These are phyloP conservation scores for Agelaius phoeniceus DNA, from an alignment of 2,113 vertebrate genomes.

Conservation along the genomic window DNA sequence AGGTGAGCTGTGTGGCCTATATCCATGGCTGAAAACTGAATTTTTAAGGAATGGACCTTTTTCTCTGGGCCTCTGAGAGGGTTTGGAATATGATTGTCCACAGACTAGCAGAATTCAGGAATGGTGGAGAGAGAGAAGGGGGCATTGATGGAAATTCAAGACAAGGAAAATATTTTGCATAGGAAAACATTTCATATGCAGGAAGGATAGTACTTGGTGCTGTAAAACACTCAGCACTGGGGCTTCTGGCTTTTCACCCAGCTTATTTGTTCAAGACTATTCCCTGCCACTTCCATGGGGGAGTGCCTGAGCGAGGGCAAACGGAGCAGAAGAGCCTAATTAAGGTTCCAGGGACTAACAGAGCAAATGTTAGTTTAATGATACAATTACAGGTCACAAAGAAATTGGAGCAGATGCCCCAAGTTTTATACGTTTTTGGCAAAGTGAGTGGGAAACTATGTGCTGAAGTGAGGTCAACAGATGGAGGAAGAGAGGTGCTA, in stretches of 20 bases:
- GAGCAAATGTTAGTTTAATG: constrained; percentile 59
- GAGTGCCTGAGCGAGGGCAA: neutral
- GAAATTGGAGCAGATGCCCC: constrained; percentile 40
- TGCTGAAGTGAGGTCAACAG: constrained; percentile 69
- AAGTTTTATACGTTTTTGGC: constrained; percentile 70
- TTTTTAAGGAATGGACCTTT: neutral
- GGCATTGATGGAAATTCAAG: neutral
- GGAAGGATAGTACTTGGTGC: neutral
- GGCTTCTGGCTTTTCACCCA: neutral
- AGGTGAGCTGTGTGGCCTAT: neutral
- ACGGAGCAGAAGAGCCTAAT: neutral
- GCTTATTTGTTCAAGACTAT: neutral
- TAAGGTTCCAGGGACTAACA: constrained; percentile 52
- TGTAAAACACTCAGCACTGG: neutral
- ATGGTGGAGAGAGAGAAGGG: neutral
- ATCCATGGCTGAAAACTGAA: neutral
- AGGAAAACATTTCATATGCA: neutral
- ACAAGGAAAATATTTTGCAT: neutral
- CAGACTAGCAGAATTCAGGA: neutral
- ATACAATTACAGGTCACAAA: constrained; percentile 60
- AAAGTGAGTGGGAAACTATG: constrained; percentile 66
- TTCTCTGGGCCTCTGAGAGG: neutral
- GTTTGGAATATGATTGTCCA: neutral
- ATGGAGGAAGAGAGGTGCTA: constrained; percentile 66
- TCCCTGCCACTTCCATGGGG: neutral